Base-by-base conservation (phyloP, 2,888 invertebrate species). In the Ernsta delagoae region DNA sequence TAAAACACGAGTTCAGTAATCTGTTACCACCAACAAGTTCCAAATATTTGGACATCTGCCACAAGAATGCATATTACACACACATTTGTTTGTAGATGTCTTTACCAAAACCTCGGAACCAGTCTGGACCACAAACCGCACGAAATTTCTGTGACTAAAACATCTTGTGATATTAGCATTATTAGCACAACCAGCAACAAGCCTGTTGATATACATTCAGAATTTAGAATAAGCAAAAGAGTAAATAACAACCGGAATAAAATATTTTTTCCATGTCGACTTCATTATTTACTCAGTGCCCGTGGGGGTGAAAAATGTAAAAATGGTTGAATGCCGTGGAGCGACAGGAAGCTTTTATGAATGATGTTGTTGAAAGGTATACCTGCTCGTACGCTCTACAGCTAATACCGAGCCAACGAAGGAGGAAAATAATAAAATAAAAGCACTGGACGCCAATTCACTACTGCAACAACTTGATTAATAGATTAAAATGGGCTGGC, bases 261-360 rank as follows among this genome's bases (percentile, higher is more conserved):
- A 54, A 66, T 66, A 66, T 66, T 65, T 65, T 56, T 36, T 31
- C 7, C 59, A 59, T 54, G 34, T 41, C 53, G 60, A 53, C 65
- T 66, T 66, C 59, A 59, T 66, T 66, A 66, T 60, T 50, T 60
- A 60, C 60, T 60, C 31, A 5, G 7, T 8, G 60, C 24, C 41
- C 12, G 53, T 53, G 66, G 59, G 31, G 12, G 59, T 53, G 24
- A 43, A 41, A 66, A 53, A 66, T 59, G n/a, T n/a, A n/a, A 59
- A 60, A 60, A 66, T 59, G 65, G 8, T 16, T 59, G 65, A 16
- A 31, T 24, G 53, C 53, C 53, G 53, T 53, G 3, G 3, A 53
- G 53, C 24, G 24, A 53, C 24, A 53, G 24, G 9, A 53, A 53
- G 53, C 24, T 36, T 36, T 36, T 36, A 54, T 12, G 53, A 53